These are phyloP conservation scores for Mythimna impura DNA, from an alignment of 2,888 invertebrate species.

Conservation along the genomic window DNA sequence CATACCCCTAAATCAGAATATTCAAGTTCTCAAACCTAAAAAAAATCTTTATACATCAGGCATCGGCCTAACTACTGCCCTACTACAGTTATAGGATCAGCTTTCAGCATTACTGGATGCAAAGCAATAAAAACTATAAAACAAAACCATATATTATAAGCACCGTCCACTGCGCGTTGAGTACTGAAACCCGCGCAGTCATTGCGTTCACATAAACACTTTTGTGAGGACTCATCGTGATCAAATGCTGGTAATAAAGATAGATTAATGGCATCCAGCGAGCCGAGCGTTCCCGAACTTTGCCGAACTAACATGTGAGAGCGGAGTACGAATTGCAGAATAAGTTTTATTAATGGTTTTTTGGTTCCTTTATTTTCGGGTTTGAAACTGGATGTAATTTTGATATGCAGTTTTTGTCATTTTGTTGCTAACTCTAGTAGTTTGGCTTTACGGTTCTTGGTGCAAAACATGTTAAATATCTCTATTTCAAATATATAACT, in stretches of 20 bases:
- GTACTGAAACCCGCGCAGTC: constrained; percentile 74
- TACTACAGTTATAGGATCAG: background rate
- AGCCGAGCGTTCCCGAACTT: constrained; percentile 57
- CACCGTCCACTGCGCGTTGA: constrained; percentile 52
- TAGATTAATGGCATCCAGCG: constrained; percentile 80
- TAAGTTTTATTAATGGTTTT: constrained; percentile 57
- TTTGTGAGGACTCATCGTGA: constrained; percentile 82
- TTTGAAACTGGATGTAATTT: constrained; percentile 17
- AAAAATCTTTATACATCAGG: background rate
- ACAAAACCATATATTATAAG: constrained; percentile 59
- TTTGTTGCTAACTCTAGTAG: background rate
- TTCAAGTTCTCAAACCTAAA: background rate
- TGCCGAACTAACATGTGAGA: constrained; percentile 59
- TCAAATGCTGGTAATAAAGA: constrained; percentile 87
- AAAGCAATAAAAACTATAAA: constrained; percentile 26
- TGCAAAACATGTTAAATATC: background rate
- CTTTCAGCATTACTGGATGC: background rate
- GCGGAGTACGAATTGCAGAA: constrained; percentile 56
- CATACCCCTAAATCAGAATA: too few species aligned
- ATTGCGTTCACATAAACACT: constrained; percentile 81
- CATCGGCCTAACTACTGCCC: too few species aligned
- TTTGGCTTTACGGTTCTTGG: background rate
- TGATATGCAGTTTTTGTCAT: background rate
- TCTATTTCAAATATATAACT: background rate
- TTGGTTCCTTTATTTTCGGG: constrained; percentile 15